phyloP scores from a whole-genome alignment of 2,888 invertebrate species.

The Rhorus exstirpatorius region DNA sequence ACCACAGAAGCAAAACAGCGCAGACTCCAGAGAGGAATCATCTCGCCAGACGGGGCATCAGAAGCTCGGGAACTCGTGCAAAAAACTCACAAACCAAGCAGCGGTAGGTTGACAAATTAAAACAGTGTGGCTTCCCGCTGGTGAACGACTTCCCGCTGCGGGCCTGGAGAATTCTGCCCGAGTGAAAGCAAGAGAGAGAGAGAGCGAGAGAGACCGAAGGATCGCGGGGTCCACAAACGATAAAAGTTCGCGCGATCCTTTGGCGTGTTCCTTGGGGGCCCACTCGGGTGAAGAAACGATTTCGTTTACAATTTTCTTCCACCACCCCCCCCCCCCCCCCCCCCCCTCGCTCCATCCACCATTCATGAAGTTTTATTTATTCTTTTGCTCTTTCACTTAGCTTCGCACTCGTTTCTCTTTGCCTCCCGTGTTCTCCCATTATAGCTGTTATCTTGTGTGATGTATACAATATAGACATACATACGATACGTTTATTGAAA shows the following conservation, averaged over 20 bases:
- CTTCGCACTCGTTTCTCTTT: slow-evolving; percentile 9
- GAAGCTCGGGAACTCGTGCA: slow-evolving; percentile 37
- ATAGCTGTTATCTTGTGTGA: too few relatives aligned
- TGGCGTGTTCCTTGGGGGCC: slow-evolving; percentile 29
- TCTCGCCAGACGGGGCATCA: slow-evolving; percentile 34
- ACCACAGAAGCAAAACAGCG: slow-evolving; percentile 17
- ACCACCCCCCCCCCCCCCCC: too few relatives aligned
- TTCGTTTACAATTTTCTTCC: slow-evolving; percentile 48
- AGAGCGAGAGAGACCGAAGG: slow-evolving; percentile 4
- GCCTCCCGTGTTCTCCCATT: not conserved
- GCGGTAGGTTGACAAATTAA: slow-evolving; percentile 77
- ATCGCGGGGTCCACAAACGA: not conserved
- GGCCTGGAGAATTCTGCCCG: slow-evolving; percentile 31
- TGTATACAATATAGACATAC: too few relatives aligned
- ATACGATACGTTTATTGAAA: too few relatives aligned
- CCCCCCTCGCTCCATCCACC: too few relatives aligned
- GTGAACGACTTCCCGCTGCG: slow-evolving; percentile 70
- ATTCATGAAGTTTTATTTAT: slow-evolving; percentile 14
- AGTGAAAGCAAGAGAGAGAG: not conserved
- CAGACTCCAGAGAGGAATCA: slow-evolving; percentile 14
- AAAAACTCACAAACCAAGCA: slow-evolving; percentile 40
- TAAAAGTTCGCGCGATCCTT: slow-evolving; percentile 6
- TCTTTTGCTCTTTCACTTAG: slow-evolving; percentile 4
- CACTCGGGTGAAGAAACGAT: slow-evolving; percentile 50
- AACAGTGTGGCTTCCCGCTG: slow-evolving; percentile 74